Conservation (phyloP, 2,888 invertebrate genomes). For the Coenonympha glycerion region DNA sequence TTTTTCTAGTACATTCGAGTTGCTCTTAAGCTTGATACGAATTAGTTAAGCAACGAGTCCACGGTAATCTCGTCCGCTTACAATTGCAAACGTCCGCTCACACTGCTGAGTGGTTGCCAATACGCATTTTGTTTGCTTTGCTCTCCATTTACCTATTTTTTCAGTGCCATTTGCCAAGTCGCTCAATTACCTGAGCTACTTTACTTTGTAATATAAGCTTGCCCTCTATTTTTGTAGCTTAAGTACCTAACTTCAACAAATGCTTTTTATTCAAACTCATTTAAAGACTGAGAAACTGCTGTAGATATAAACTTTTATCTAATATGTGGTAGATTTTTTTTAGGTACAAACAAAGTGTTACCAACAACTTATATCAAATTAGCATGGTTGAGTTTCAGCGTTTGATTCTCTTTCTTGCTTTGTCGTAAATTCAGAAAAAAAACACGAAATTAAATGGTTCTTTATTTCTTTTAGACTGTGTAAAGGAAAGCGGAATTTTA, state of each 20-base stretch:
- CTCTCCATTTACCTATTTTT: constrained; percentile 46
- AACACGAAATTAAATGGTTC: background rate
- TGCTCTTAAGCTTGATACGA: constrained; percentile 54
- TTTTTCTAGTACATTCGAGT: constrained; percentile 41
- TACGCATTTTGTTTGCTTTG: constrained; percentile 48
- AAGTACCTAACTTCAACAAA: background rate
- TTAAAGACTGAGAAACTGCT: too few species aligned
- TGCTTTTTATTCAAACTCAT: too few species aligned
- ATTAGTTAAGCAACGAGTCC: constrained; percentile 62
- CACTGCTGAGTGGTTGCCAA: constrained; percentile 55
- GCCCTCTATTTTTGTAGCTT: background rate
- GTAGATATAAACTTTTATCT: too few species aligned
- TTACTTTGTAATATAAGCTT: background rate
- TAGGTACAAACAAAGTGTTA: too few species aligned
- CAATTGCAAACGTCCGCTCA: constrained; percentile 61
- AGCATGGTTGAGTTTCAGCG: background rate
- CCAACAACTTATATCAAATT: background rate
- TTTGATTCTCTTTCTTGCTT: background rate
- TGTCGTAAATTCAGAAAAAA: background rate
- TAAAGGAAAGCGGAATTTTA: background rate
- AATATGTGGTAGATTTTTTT: too few species aligned
- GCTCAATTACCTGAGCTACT: constrained; percentile 14
- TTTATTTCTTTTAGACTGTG: constrained; percentile 1
- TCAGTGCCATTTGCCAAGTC: constrained; percentile 23
- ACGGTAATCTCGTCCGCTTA: constrained; percentile 58